Evolutionary conservation across 2,888 invertebrate species (phyloP), one percentile per base, ranked within the genome.

Genomic region (Arctia plantaginis): DNA sequence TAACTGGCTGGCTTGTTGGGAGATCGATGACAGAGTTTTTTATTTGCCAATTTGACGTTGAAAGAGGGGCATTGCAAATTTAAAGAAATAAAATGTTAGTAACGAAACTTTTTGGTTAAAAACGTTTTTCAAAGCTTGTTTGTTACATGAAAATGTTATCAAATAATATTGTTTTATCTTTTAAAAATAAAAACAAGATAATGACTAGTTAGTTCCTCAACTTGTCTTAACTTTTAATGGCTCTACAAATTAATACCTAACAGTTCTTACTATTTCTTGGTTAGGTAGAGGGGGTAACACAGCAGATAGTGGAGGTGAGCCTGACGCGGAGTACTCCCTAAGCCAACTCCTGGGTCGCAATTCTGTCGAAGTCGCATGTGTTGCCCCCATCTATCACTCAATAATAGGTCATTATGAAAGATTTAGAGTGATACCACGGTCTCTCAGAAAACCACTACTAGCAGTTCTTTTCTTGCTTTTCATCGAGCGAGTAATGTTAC

Each of bases 1-100:
- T 65, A 65, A 71, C 62, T 62, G 23, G 41, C 27, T 66, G 59
- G 59, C 62, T 66, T 39, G 64, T n/a, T 59, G 33, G n/a, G 72
- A 62, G 70, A 80, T 78, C 65, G 71, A 80, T 82, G 55, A 47
- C 66, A 69, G 51, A 71, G 65, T 81, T 81, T 51, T 30, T 59
- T 72, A 27, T 39, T 55, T 39, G 35, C 55, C 35, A 55, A 55
- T 59, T n/a, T 35, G n/a, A 10, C 55, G 23, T 47, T 47, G 67
- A 67, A 30, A 67, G 30, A 67, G 39, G 47, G 13, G 13, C 47
- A 33, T 30, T 10, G 47, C 18, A 33, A 67, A 33, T 41, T 27
- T 13, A 67, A 27, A 33, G 23, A 67, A 67, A 33, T 67, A 47
- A n/a, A n/a, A n/a, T 33, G 30, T 12, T 30, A 23, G 23, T 27